These are phyloP conservation scores for Jaculus jaculus DNA, from an alignment of 2,113 vertebrate species.

Conservation along the genomic window DNA sequence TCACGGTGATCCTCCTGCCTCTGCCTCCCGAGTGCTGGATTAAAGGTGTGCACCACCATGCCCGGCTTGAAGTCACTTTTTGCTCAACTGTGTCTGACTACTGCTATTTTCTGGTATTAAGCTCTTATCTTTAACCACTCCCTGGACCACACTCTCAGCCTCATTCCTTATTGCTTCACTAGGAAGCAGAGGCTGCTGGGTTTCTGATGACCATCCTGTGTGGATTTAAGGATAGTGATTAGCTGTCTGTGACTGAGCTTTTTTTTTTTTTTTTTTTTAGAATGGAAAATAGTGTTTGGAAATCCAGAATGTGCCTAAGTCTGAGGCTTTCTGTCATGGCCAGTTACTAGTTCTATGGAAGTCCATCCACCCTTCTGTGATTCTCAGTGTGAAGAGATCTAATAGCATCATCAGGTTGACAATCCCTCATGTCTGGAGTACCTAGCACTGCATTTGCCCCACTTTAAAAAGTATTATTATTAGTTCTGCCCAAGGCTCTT, in stretches of 20 bases:
- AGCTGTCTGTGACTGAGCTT: neutral
- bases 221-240: neutral
- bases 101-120: neutral
- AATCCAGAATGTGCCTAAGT: neutral
- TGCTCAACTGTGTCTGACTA: neutral
- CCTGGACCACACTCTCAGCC: neutral
- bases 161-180: neutral
- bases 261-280: neutral
- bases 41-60: no score
- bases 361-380: neutral
- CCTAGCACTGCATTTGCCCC: neutral
- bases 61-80: neutral
- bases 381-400: neutral
- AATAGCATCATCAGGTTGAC: neutral
- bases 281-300: neutral
- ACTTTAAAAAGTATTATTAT: neutral
- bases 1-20: no score
- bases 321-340: neutral
- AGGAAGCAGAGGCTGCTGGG: neutral
- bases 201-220: neutral
- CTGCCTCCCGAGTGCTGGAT: no score
- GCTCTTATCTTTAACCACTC: neutral
- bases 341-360: neutral
- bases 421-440: fast-evolving
- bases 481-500: neutral